Evolutionary conservation across 2,113 vertebrate genomes (phyloP), one percentile per base, ranked within the genome.

Genomic region (Argyrosomus japonicus): DNA sequence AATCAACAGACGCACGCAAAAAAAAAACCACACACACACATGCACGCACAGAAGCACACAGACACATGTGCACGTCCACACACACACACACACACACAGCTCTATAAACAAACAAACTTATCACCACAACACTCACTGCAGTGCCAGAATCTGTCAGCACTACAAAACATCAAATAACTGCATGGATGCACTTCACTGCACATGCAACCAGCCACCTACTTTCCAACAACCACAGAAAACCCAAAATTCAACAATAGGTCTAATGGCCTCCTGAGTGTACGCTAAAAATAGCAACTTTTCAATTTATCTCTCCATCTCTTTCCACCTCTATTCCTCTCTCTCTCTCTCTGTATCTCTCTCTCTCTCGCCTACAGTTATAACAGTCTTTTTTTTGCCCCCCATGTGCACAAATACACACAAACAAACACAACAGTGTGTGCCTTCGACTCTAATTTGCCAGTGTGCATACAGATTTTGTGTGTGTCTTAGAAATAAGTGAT

Each of bases 211-310:
- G 48, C 79, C 70, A 36, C 47, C 56, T 70, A 81, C 69, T 74
- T 87, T 82, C 32, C 40, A 69, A 77, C 77, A 85, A 63, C 17
- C 68, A 71, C 29, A 73, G 36, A 87, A 73, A 77, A 71, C 71
- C 73, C 40, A 12, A 82, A 68, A 69, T 68, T 77, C 83, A 77
- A 83, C 74, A 83, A 77, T 67, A 81, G 71, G 75, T 73, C 78
- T 87, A 86, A 90, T 85, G 67, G 88, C 77, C 68, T 91, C 54
- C 77, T 54, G 85, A 85, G 88, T 77, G 32, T 60, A 1, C 0
- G 36, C 62, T 81, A 86, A 89, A 90, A 87, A 90, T 87, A 86
- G 67, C 29, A 53, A 70, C 69, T 72, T 86, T 87, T 87, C 81
- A 87, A 50, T 87, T 87, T 70, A 81, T 84, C 82, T 75, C 58